Percentiles rank a stretch among this genome's conserved stretches.
phyloP scores from a whole-genome alignment of 1,140 invertebrate genomes.

The Pseudachorutes palmiensis region DNA sequence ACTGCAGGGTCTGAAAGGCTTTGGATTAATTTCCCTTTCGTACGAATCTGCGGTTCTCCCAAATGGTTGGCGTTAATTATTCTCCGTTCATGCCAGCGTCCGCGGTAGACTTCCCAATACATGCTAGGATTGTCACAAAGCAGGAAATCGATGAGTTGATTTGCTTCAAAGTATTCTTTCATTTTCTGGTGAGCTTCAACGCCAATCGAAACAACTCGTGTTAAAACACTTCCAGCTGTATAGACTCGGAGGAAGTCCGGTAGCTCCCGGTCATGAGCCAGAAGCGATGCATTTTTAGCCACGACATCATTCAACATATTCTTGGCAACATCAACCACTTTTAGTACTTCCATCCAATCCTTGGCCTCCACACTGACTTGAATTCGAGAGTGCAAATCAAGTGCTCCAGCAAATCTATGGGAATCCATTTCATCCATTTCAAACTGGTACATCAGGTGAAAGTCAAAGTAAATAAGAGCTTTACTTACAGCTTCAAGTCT shows the following conservation, averaged over 20 bases:
- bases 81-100: conserved; percentile 50
- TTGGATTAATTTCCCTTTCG: conserved; percentile 37
- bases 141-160: conserved; percentile 44
- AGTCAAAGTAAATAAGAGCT: conserved; percentile 13
- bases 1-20: conserved; percentile 40
- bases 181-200: conserved; percentile 47
- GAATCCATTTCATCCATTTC: conserved; percentile 13
- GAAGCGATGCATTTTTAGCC: conserved; percentile 20
- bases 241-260: conserved; percentile 46
- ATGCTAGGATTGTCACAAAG: conserved; percentile 42
- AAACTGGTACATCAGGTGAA: background rate
- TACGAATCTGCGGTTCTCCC: conserved; percentile 37
- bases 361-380: conserved; percentile 39
- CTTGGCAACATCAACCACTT: conserved; percentile 37
- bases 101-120: conserved; percentile 45
- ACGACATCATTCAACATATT: conserved; percentile 29
- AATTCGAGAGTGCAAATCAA: conserved; percentile 40
- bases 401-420: conserved; percentile 40
- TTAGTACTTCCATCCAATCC: conserved; percentile 39
- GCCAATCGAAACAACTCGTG: conserved; percentile 44
- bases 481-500: conserved; percentile 41
- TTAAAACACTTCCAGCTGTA: conserved; percentile 45
- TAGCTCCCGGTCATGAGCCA: conserved; percentile 41
- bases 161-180: conserved; percentile 46
- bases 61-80: conserved; percentile 50